Evolutionary conservation across 2,888 invertebrate genomes (phyloP), one percentile per base, ranked within the genome.

Genomic region (Tipula helvola): DNA sequence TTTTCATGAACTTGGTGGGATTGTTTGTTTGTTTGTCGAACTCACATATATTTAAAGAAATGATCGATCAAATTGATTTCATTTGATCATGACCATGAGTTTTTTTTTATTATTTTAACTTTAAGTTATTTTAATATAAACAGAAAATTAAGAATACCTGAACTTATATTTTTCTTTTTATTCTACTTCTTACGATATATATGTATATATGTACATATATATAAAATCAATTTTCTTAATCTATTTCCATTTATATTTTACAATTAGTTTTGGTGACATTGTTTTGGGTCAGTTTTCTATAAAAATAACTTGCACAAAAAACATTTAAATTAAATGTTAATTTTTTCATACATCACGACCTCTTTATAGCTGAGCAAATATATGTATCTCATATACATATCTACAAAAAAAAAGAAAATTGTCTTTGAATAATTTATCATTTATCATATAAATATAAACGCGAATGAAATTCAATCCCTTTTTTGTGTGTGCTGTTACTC

Each of bases 31-130:
- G 52, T 52, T 52, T 52, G 52, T 71, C 28, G 71, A 71, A 71
- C 71, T 71, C 71, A 71, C 28, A 71, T 71, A 71, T 71, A 71
- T 71, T 71, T 71, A 71, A 18, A 71, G 28, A 84, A 84, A 84
- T 84, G 84, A 84, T 84, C 84, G 84, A 84, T 84, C 41, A 41
- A 84, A 84, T 84, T 84, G 84, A 84, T 84, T 84, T 39, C 84
- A 84, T 39, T 36, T 84, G 84, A 84, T 84, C 84, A 84, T 84
- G 41, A 84, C 84, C 84, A 84, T 84, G 84, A 41, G 84, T 84
- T 39, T 84, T 84, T 83, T 52, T 71, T 18, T 71, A 71, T 71
- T 71, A 71, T 71, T 71, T 71, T 71, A 71, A 71, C 71, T 18
- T 71, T 71, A 71, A 71, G 28, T 71, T 71, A 71, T 28, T 71